phyloP scores from a whole-genome alignment of 2,888 invertebrate genomes.

The Myopa testacea region DNA sequence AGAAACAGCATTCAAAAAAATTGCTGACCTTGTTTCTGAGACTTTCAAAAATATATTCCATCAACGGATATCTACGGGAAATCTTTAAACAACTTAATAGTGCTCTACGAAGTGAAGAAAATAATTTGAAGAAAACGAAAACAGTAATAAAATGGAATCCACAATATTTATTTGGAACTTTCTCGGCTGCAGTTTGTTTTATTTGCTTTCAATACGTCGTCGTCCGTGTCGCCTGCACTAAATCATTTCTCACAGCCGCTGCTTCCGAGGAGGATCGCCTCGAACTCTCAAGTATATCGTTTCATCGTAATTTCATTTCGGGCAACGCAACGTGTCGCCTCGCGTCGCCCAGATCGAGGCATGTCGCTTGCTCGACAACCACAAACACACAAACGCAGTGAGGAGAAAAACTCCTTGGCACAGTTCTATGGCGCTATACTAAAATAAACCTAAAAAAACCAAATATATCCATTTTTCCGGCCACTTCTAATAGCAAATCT shows the following conservation, averaged over 20 bases:
- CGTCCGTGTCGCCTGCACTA: conserved; percentile 9
- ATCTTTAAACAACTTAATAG: no score
- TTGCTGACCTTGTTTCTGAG: no score
- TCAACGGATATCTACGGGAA: no score
- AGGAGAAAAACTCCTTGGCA: conserved; percentile 38
- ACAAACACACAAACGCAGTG: not conserved
- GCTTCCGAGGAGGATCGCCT: not conserved
- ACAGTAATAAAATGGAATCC: not conserved
- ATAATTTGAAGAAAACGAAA: not conserved
- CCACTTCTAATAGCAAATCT: not conserved
- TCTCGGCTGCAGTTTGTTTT: not conserved
- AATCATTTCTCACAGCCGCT: not conserved
- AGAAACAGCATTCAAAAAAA: no score
- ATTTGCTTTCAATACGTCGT: not conserved
- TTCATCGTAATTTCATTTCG: conserved; percentile 3
- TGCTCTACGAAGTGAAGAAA: no score
- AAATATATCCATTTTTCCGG: not conserved
- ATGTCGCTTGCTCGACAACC: conserved; percentile 1
- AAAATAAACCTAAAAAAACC: conserved; percentile 7
- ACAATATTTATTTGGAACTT: not conserved
- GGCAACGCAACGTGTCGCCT: not conserved
- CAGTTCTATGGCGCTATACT: conserved; percentile 25
- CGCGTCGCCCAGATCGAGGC: not conserved
- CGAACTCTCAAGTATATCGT: conserved; percentile 9
- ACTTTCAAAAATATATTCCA: no score